Base-by-base conservation (phyloP, 2,797 vertebrate genomes). In the Picus viridis region DNA sequence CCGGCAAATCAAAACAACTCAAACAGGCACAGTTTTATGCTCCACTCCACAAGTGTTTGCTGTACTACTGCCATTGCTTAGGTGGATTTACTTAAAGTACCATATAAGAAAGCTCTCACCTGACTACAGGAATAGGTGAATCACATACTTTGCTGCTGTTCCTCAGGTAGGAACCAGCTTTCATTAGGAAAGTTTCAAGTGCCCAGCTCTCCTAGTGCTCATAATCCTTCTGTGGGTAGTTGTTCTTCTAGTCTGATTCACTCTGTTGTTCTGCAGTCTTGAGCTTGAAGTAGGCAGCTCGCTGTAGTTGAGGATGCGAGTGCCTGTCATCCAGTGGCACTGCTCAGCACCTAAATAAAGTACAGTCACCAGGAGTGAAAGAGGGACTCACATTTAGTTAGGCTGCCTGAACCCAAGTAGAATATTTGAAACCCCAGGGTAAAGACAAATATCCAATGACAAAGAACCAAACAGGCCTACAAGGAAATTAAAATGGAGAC, bases 91-190 rank as follows among this genome's bases (percentile, higher is more conserved):
- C 70, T 77, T n/a, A 58, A 79, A 45, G 43, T 49, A 80, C 47
- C 82, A 81, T 53, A 26, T 53, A 39, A 79, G 47, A 84, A 80
- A 93, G 34, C 14, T 72, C 75, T 63, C 87, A 83, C 58, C 58
- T 74, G 47, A 39, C 59, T 82, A 24, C 47, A 72, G 69, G 47
- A 85, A 61, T 27, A 65, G 78, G 17, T 71, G 81, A 76, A 62
- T 87, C 62, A 41, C 73, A 56, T 54, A 41, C 18, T 93, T 43
- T 49, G 22, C 65, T 92, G 43, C 65, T 85, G 43, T 27, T 87
- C 53, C 79, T 62, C 58, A 67, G 67, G 32, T 76, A 89, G 70
- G 76, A 89, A 86, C 57, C 67, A 88, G 76, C 36, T 89, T 80
- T 83, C 34, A 23, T 83, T 45, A 65, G 51, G 14, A 10, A 80